A percentile compares a stretch with the other conserved stretches of the same genome.
These are phyloP conservation scores for Oreochromis mossambicus DNA, from an alignment of 2,797 vertebrate species.

Conservation along the genomic window DNA sequence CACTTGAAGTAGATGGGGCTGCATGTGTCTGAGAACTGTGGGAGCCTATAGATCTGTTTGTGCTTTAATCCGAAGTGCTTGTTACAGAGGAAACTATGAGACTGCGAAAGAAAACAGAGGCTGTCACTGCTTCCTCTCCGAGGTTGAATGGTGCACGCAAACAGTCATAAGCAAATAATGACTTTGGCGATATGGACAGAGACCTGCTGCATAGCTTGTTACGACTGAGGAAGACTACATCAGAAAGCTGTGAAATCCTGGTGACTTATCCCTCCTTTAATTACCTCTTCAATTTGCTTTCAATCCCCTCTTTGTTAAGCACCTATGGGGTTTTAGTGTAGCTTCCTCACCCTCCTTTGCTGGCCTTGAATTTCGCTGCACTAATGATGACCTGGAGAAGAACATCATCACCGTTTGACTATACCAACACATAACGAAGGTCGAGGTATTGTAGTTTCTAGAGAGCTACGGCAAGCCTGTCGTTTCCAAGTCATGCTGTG, in stretches of 20 bases:
- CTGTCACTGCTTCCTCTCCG: background rate
- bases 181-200: constrained; percentile 11
- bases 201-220: background rate
- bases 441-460: background rate
- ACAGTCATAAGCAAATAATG: constrained; percentile 37
- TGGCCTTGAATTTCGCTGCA: background rate
- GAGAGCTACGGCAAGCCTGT: background rate
- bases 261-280: background rate
- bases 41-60: background rate
- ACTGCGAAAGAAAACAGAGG: background rate
- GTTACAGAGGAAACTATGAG: background rate
- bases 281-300: background rate
- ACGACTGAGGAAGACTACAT: background rate
- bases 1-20: background rate
- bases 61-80: background rate
- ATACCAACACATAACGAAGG: background rate
- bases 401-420: background rate
- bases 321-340: background rate
- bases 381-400: background rate
- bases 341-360: background rate
- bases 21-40: background rate
- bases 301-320: background rate
- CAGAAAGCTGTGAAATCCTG: background rate
- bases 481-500: background rate
- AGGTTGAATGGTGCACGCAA: background rate